Conservation (phyloP, 2,113 vertebrate species). For the Lycocorax pyrrhopterus region DNA sequence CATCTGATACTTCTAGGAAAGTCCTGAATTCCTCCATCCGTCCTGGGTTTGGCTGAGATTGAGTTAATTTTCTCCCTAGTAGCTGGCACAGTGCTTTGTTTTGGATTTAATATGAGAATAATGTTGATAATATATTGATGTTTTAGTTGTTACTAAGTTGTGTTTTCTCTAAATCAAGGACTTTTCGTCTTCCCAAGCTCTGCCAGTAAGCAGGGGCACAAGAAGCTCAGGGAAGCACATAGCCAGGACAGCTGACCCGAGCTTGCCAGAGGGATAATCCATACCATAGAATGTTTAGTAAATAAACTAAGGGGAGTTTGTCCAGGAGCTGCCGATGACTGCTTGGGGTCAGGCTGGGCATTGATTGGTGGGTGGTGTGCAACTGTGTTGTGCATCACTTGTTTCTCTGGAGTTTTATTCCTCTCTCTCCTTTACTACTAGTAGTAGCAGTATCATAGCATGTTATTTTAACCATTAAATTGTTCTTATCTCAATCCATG, state of each 20-base stretch:
- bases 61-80: background rate
- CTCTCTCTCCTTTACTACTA: background rate
- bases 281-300: background rate
- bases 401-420: background rate
- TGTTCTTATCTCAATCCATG: background rate
- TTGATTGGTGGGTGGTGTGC: no score
- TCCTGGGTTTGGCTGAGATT: background rate
- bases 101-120: background rate
- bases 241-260: background rate
- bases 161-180: background rate
- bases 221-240: background rate
- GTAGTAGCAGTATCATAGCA: no score
- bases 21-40: background rate
- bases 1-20: background rate
- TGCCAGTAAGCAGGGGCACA: background rate
- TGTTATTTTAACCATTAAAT: background rate
- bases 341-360: background rate
- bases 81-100: background rate
- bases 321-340: background rate
- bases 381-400: background rate
- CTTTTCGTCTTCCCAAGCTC: background rate
- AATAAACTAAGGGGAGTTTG: background rate
- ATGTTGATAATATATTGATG: background rate
- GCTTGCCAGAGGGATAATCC: background rate
- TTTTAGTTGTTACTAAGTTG: background rate